A percentile compares a stretch with the other conserved stretches of the same genome.
These are phyloP conservation scores for Cotesia vestalis DNA, from an alignment of 1,140 invertebrate genomes.

Conservation along the genomic window DNA sequence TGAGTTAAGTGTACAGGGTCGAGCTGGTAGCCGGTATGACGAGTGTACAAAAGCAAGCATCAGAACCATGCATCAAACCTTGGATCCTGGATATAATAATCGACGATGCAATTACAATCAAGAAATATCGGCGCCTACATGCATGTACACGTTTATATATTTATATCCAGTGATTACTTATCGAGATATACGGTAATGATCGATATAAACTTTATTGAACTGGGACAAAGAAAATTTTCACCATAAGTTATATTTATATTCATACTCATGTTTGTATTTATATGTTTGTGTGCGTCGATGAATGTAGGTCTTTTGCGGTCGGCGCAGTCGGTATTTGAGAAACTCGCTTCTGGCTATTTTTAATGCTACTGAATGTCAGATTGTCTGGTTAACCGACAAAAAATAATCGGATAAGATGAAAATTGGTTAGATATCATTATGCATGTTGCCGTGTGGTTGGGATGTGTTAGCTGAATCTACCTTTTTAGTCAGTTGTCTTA, in stretches of 20 bases:
- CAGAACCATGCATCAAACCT: neutral
- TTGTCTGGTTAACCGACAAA: slow-evolving; percentile 7
- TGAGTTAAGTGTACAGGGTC: too few relatives aligned
- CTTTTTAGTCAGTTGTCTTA: too few relatives aligned
- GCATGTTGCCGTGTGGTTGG: too few relatives aligned
- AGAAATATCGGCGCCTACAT: slow-evolving; percentile 8
- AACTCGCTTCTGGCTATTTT: slow-evolving; percentile 15
- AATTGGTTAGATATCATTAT: neutral
- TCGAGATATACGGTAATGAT: slow-evolving; percentile 22
- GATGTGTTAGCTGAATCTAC: too few relatives aligned
- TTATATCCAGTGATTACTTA: slow-evolving; percentile 3
- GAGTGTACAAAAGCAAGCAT: neutral
- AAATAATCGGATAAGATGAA: slow-evolving; percentile 1
- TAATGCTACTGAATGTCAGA: slow-evolving; percentile 1
- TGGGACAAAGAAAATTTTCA: slow-evolving; percentile 22
- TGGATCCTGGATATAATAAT: neutral
- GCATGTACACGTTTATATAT: too few relatives aligned
- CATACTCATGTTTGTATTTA: neutral
- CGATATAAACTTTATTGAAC: slow-evolving; percentile 9
- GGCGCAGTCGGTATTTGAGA: neutral
- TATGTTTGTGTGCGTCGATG: neutral
- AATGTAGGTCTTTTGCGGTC: slow-evolving; percentile 15
- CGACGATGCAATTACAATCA: slow-evolving; percentile 10
- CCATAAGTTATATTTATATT: too few relatives aligned
- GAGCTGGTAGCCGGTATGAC: neutral